These are phyloP conservation scores for Lasioglossum leucozonium DNA, from an alignment of 2,888 invertebrate species.

Conservation along the genomic window DNA sequence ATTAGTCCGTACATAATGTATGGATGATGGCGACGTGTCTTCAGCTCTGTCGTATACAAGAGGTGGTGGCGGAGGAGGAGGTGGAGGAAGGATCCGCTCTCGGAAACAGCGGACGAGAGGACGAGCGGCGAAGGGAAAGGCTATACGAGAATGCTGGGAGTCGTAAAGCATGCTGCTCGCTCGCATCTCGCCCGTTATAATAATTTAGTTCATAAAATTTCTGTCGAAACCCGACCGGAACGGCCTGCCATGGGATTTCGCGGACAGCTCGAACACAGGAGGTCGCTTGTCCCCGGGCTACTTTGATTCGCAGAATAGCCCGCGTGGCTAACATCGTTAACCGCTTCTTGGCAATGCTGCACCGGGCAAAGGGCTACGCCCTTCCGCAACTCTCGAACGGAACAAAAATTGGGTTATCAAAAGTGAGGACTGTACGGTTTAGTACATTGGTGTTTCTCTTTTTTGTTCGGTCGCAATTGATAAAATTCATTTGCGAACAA, in stretches of 20 bases:
- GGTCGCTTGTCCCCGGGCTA: slow-evolving; percentile 38
- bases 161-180: slow-evolving; percentile 77
- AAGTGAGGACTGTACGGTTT: too few species aligned
- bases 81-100: slow-evolving; percentile 34
- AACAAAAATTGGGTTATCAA: too few species aligned
- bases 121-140: slow-evolving; percentile 67
- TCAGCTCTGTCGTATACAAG: slow-evolving; percentile 43
- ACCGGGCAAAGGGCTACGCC: neutral
- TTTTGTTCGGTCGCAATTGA: too few species aligned
- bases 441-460: too few species aligned
- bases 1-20: slow-evolving; percentile 84
- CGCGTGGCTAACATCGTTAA: slow-evolving; percentile 33
- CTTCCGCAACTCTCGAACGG: neutral
- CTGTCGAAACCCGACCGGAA: slow-evolving; percentile 49
- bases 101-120: slow-evolving; percentile 55
- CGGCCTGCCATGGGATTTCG: slow-evolving; percentile 50
- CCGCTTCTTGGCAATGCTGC: neutral
- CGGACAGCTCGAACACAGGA: slow-evolving; percentile 43
- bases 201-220: slow-evolving; percentile 81
- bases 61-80: neutral
- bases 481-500: too few species aligned
- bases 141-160: slow-evolving; percentile 81
- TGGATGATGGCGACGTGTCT: slow-evolving; percentile 77
- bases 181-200: slow-evolving; percentile 77
- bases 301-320: slow-evolving; percentile 37